Conservation (phyloP, 2,888 invertebrate species). For the Exephanes ischioxanthus region DNA sequence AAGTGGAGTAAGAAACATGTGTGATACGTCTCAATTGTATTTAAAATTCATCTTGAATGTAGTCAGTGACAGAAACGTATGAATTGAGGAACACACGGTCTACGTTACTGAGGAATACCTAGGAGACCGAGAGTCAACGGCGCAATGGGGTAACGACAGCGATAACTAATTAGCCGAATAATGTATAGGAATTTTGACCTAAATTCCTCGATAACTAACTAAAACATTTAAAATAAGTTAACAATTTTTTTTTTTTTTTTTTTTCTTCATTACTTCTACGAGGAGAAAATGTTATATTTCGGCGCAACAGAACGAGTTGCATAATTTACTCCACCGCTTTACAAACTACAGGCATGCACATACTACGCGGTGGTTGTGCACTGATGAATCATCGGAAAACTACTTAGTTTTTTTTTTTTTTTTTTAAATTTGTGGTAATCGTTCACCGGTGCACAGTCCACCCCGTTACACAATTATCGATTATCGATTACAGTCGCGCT, state of each 20-base stretch:
- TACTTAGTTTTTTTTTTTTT: neutral
- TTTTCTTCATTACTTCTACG: no score
- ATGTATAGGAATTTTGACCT: conserved; percentile 2
- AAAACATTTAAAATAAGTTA: neutral
- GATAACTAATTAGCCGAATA: conserved; percentile 34
- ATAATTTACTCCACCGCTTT: neutral
- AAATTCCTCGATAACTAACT: conserved; percentile 15
- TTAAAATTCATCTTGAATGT: no score
- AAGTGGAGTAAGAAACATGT: no score
- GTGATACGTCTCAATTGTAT: no score
- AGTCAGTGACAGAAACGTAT: neutral
- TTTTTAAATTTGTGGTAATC: conserved; percentile 1
- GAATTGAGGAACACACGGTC: neutral
- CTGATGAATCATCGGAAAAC: neutral
- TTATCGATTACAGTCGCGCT: conserved; percentile 7
- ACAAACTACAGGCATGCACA: conserved; percentile 25
- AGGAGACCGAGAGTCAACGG: conserved; percentile 56
- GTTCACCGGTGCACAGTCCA: neutral
- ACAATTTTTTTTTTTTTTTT: no score
- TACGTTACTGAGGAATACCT: neutral
- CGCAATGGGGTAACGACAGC: conserved; percentile 26
- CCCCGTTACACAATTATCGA: neutral
- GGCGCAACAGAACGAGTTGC: neutral
- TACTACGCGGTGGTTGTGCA: neutral
- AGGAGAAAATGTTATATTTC: neutral